A percentile compares a stretch with the other conserved stretches of the same genome.
phyloP scores from a whole-genome alignment of 2,888 invertebrate species.

The Cylindroiulus punctatus region DNA sequence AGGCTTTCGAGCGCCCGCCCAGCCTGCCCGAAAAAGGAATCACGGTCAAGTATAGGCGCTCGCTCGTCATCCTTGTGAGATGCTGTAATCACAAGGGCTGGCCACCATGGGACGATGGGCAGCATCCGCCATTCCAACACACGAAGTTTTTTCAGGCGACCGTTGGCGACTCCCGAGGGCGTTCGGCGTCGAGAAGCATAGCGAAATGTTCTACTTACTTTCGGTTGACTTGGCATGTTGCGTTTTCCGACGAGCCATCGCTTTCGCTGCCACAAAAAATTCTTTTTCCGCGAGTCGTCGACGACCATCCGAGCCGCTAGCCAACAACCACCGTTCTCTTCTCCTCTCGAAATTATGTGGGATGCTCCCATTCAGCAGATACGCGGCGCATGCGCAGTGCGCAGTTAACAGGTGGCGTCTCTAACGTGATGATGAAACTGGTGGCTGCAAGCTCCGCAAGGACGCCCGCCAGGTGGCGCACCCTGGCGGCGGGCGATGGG shows the following conservation, averaged over 20 bases:
- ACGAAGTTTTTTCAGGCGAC: background rate
- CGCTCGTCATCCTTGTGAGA: background rate
- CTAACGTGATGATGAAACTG: slow-evolving; percentile 48
- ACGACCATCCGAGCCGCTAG: slow-evolving; percentile 4
- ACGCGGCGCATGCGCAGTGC: slow-evolving; percentile 23
- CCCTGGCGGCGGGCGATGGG: background rate
- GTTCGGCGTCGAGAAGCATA: background rate
- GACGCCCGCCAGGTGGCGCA: background rate
- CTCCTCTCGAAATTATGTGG: slow-evolving; percentile 27
- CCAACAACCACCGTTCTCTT: slow-evolving; percentile 42
- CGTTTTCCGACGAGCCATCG: slow-evolving; percentile 13
- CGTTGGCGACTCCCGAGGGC: background rate
- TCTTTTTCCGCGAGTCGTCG: background rate
- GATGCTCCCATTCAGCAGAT: slow-evolving; percentile 46
- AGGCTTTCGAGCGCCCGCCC: background rate
- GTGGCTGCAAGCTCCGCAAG: background rate
- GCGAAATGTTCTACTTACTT: slow-evolving; percentile 43
- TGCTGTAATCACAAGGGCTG: slow-evolving; percentile 20
- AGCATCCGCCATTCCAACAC: slow-evolving; percentile 52
- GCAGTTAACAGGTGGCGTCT: slow-evolving; percentile 46
- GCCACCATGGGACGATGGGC: slow-evolving; percentile 6
- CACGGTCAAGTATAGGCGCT: background rate
- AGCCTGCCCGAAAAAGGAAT: background rate
- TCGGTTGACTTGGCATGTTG: slow-evolving; percentile 42
- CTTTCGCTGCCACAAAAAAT: background rate